Evolutionary conservation across 1,140 invertebrate genomes (phyloP).

Genomic region (Aporrectodea caliginosa): DNA sequence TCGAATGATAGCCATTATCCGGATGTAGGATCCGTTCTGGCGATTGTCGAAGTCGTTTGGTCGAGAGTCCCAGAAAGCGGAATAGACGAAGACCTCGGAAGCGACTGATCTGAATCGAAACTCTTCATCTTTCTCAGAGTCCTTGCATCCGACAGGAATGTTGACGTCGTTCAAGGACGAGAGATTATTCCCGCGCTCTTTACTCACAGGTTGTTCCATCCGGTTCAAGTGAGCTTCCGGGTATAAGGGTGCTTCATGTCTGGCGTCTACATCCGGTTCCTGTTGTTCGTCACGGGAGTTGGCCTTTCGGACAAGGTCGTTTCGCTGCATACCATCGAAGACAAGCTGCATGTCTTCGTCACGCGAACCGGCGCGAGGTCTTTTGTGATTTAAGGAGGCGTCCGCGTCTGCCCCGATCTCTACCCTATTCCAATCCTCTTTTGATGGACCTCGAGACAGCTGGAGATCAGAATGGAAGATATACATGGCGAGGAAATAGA

Average conservation of each 20-base stretch:
- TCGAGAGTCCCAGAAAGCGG: constrained; percentile 25
- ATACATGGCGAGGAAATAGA: background rate
- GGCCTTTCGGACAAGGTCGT: too few relatives aligned
- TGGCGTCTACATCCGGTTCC: too few relatives aligned
- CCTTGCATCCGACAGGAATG: background rate
- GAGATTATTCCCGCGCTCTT: too few relatives aligned
- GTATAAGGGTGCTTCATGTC: too few relatives aligned
- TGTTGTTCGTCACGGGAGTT: too few relatives aligned
- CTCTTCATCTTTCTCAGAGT: background rate
- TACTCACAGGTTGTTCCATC: too few relatives aligned
- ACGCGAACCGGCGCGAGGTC: too few relatives aligned
- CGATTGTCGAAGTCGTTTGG: constrained; percentile 32
- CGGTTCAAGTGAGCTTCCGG: too few relatives aligned
- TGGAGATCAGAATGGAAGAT: background rate
- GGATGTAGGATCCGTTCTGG: constrained; percentile 17
- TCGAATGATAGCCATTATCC: constrained; percentile 24
- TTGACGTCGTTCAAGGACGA: background rate
- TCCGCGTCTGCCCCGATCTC: background rate
- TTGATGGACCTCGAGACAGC: background rate
- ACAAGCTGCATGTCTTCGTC: too few relatives aligned
- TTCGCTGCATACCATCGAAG: too few relatives aligned
- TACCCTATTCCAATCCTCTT: background rate
- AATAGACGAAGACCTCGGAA: constrained; percentile 14
- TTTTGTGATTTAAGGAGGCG: too few relatives aligned
- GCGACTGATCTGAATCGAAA: background rate